Evolutionary conservation across 2,888 invertebrate genomes (phyloP).

Genomic region (Calameuta filiformis): DNA sequence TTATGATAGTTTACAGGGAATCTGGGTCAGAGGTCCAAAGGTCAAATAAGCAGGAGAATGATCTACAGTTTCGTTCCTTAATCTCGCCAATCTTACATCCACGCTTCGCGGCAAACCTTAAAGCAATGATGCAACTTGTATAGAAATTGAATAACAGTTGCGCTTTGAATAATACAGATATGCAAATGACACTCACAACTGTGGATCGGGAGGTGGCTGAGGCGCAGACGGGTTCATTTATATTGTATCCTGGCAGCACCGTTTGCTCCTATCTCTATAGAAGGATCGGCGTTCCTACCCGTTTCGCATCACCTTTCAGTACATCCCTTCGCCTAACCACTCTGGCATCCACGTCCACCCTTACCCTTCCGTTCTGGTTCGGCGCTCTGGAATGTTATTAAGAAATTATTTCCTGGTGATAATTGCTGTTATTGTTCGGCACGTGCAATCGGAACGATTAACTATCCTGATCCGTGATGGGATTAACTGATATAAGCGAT

Average conservation of each 20-base stretch:
- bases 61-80: neutral
- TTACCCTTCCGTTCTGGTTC: neutral
- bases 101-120: constrained; percentile 24
- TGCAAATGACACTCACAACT: constrained; percentile 52
- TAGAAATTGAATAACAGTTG: constrained; percentile 62
- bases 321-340: neutral
- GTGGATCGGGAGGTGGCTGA: constrained; percentile 27
- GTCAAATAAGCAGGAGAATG: neutral
- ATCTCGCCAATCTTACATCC: neutral
- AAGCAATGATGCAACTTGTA: constrained; percentile 57
- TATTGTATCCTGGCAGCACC: constrained; percentile 53
- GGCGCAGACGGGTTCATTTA: constrained; percentile 56
- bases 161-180: constrained; percentile 63
- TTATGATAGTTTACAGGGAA: neutral
- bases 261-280: constrained; percentile 4
- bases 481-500: neutral
- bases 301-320: constrained; percentile 8
- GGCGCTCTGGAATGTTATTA: constrained; percentile 16
- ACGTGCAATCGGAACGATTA: neutral
- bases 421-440: neutral
- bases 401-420: constrained; percentile 10
- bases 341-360: neutral
- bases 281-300: neutral
- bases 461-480: neutral
- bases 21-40: neutral